Evolutionary conservation across 1,140 invertebrate species (phyloP).

Genomic region (Aphidius ervi): DNA sequence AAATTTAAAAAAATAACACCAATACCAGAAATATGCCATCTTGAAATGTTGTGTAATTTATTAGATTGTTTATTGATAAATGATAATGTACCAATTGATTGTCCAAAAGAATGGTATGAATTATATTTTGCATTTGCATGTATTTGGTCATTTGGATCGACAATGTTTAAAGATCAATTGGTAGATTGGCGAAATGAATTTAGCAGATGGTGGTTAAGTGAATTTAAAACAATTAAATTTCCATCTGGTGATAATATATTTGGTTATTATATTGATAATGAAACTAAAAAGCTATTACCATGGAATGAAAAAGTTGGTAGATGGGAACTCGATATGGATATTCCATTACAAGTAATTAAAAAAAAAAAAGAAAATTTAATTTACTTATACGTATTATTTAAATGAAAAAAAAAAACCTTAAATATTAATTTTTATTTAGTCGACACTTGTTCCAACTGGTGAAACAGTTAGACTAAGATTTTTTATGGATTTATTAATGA

Average conservation of each 20-base stretch:
- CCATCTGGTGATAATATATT: constrained; percentile 80
- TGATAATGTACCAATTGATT: constrained; percentile 76
- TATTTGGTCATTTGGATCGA: constrained; percentile 92
- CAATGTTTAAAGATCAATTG: constrained; percentile 82
- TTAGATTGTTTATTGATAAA: constrained; percentile 82
- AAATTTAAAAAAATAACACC: constrained; percentile 91
- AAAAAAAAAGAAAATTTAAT: neutral
- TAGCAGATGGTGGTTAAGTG: constrained; percentile 86
- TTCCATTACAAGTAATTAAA: constrained; percentile 72
- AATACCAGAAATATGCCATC: constrained; percentile 84
- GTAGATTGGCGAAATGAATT: constrained; percentile 90
- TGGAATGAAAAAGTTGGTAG: constrained; percentile 76
- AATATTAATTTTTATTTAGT: constrained; percentile 48
- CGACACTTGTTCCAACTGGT: constrained; percentile 78
- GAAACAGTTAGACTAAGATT: constrained; percentile 87
- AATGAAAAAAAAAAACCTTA: neutral
- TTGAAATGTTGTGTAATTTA: constrained; percentile 86
- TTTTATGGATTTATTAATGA: constrained; percentile 84
- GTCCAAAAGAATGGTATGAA: constrained; percentile 91
- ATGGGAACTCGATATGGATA: constrained; percentile 80
- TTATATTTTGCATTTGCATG: constrained; percentile 88
- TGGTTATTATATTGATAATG: constrained; percentile 83
- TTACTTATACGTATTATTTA: neutral
- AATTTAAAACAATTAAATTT: constrained; percentile 89
- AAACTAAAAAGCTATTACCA: constrained; percentile 78